Evolutionary conservation across 2,888 invertebrate species (phyloP).

Genomic region (Portevinia maculata): DNA sequence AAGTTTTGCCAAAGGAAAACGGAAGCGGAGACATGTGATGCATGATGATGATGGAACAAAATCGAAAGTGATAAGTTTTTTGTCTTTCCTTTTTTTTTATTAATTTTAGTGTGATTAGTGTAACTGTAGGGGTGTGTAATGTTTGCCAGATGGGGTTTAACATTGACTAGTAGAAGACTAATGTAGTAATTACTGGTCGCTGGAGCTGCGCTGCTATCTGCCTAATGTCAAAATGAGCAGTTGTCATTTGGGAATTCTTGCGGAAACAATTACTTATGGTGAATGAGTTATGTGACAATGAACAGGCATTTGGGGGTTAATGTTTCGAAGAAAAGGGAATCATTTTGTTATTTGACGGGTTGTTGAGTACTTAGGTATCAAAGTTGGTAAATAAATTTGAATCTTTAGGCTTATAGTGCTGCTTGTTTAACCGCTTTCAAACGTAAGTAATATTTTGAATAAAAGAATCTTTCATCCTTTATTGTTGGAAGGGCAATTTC

Average conservation of each 20-base stretch:
- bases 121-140: constrained; percentile 21
- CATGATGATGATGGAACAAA: constrained; percentile 44
- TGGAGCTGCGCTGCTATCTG: constrained; percentile 29
- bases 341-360: background rate
- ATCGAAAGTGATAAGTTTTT: constrained; percentile 54
- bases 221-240: constrained; percentile 36
- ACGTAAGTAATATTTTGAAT: too few relatives aligned
- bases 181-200: constrained; percentile 34
- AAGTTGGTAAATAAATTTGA: too few relatives aligned
- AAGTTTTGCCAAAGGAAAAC: background rate
- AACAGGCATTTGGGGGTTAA: constrained; percentile 13
- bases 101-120: constrained; percentile 35
- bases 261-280: constrained; percentile 29
- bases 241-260: constrained; percentile 12
- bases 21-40: constrained; percentile 4
- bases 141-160: constrained; percentile 1
- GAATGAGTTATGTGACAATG: constrained; percentile 34
- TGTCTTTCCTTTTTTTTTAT: constrained; percentile 35
- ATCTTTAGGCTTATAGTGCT: too few relatives aligned
- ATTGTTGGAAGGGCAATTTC: too few relatives aligned
- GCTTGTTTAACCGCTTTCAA: too few relatives aligned
- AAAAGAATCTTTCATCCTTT: too few relatives aligned
- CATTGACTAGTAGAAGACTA: too few relatives aligned
- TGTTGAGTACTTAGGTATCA: too few relatives aligned
- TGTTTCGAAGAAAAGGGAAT: background rate